Evolutionary conservation across 2,888 invertebrate genomes (phyloP).

Genomic region (Stenodera caucasica): DNA sequence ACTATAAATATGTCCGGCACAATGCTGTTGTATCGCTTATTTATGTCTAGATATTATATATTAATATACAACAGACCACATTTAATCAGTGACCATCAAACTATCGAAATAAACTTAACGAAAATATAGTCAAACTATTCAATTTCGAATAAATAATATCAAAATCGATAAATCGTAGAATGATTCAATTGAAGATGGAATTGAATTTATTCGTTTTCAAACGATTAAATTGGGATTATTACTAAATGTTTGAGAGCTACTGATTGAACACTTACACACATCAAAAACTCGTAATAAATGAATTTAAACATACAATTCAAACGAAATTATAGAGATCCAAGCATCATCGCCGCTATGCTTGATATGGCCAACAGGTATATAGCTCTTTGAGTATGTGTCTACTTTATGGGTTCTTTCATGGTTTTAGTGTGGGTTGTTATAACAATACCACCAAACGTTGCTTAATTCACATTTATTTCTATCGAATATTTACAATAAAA

Average conservation of each 20-base stretch:
- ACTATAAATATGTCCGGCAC: constrained; percentile 56
- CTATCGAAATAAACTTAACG: constrained; percentile 1
- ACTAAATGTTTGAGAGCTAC: constrained; percentile 32
- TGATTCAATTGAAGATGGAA: too few species aligned
- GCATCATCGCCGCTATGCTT: constrained; percentile 41
- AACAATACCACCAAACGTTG: constrained; percentile 18
- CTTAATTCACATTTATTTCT: constrained; percentile 1
- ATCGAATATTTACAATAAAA: neutral
- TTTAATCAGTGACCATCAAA: constrained; percentile 25
- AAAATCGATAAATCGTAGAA: too few species aligned
- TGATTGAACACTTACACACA: constrained; percentile 37
- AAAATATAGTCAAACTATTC: neutral
- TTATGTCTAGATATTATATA: constrained; percentile 54
- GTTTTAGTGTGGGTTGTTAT: constrained; percentile 23
- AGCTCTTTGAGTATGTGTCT: constrained; percentile 14
- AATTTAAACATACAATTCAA: constrained; percentile 45
- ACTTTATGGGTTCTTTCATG: constrained; percentile 19
- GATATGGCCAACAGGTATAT: constrained; percentile 24
- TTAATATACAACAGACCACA: constrained; percentile 46
- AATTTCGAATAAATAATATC: too few species aligned
- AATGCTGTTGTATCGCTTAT: constrained; percentile 55
- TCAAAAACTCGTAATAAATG: constrained; percentile 41
- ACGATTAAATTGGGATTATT: too few species aligned
- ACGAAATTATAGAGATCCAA: constrained; percentile 44
- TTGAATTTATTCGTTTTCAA: too few species aligned